Evolutionary conservation across 2,113 vertebrate species (phyloP).

Genomic region (Pandion haliaetus): DNA sequence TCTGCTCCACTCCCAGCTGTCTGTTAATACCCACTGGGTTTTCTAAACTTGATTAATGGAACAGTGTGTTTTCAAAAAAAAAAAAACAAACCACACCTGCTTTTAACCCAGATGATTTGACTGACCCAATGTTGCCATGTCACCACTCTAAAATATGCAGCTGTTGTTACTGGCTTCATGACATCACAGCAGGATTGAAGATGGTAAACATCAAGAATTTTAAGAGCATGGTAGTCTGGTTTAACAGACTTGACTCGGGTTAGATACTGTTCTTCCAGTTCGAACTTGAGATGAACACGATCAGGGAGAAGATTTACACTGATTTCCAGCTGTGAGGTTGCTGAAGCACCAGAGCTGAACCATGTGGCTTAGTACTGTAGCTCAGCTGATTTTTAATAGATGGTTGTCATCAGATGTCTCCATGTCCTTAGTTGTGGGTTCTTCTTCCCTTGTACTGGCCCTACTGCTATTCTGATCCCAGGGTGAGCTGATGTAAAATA

Average conservation of each 20-base stretch:
- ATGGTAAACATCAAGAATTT: not conserved
- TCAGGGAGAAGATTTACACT: not conserved
- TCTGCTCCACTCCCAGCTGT: not conserved
- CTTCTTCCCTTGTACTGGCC: not conserved
- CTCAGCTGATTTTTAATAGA: not conserved
- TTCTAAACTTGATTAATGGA: not conserved
- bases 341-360: not conserved
- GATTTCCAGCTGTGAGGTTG: slow-evolving; percentile 1
- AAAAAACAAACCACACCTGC: too few relatives aligned
- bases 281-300: not conserved
- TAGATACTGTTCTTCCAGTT: not conserved
- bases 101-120: not conserved
- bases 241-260: not conserved
- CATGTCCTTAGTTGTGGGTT: not conserved
- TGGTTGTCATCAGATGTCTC: not conserved
- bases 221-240: not conserved
- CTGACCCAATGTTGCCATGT: not conserved
- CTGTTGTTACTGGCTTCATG: not conserved
- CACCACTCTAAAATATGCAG: not conserved
- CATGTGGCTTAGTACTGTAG: not conserved
- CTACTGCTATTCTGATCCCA: not conserved
- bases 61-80: not conserved
- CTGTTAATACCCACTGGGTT: not conserved
- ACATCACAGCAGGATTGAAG: not conserved
- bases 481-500: not conserved